A percentile compares a stretch with the other conserved stretches of the same genome.
These are phyloP conservation scores for Siniperca knerii DNA, from an alignment of 2,113 vertebrate genomes.

Conservation along the genomic window DNA sequence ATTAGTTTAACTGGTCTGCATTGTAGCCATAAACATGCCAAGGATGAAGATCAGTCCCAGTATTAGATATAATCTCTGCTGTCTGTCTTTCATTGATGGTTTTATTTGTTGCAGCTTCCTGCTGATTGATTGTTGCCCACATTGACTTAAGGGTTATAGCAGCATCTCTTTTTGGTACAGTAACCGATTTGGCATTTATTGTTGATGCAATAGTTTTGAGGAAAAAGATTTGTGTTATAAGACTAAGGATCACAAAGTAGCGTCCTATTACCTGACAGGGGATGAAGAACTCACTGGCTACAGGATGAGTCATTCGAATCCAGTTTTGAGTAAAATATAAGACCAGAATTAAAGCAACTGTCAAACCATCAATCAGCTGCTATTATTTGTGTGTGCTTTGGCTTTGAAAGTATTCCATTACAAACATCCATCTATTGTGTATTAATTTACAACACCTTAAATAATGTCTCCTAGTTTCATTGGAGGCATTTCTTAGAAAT, in stretches of 20 bases:
- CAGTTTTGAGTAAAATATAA: neutral
- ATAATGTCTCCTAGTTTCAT: neutral
- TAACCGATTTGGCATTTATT: neutral
- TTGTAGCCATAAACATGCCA: neutral
- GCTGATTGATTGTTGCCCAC: neutral
- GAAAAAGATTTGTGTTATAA: neutral
- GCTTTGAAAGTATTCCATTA: neutral
- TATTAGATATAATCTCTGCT: neutral
- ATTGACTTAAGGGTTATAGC: neutral
- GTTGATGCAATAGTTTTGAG: neutral
- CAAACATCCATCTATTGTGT: neutral
- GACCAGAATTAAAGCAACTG: neutral
- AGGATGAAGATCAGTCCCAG: neutral
- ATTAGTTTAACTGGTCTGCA: neutral
- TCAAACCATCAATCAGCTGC: neutral
- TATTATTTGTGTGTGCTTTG: neutral
- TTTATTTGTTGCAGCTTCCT: conserved; percentile 14
- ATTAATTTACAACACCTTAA: neutral
- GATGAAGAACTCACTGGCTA: neutral
- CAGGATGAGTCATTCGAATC: neutral
- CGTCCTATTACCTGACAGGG: neutral
- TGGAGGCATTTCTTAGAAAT: neutral
- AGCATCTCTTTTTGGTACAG: neutral
- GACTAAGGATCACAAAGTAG: neutral
- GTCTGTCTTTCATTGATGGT: neutral